Base-by-base conservation (phyloP, 2,113 vertebrate genomes). In the Colistium nudipinnis region DNA sequence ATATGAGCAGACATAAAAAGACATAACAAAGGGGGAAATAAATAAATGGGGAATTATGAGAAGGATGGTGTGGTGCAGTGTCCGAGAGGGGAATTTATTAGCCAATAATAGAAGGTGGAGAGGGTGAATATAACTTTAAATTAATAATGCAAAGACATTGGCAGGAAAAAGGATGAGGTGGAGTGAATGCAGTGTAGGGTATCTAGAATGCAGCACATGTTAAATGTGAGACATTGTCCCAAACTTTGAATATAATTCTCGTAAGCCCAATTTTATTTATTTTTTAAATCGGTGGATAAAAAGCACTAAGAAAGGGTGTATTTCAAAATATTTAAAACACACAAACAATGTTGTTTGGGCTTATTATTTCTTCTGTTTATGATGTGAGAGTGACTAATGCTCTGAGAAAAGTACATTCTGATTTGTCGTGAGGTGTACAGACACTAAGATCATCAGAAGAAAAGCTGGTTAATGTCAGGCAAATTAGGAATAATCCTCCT, bases 11-110 rank as follows among this genome's bases (percentile, higher is more conserved):
- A 71, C 47, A 24, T 36, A 39, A 74, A 60, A 31, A 56, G 47
- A 31, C 9, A 48, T 20, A 73, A 27, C 62, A 47, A 54, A 72
- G 19, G 8, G 14, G 16, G 22, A 1, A 20, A 20, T 47, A 64
- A 36, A 69, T 38, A 47, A 74, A 62, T 39, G 57, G 14, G 22
- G 27, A 60, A 24, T 64, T 31, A n/a, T 54, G 55, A 71, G 35
- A 13, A 62, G 25, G 20, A 55, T 48, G 36, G 19, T 52, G 43
- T 60, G 78, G 51, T 43, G 30, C 36, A 38, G 35, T 65, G 60
- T 65, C 62, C 52, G 55, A 27, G 30, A 28, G 33, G 53, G 43
- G 76, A 77, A 88, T 87, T 87, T 81, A 80, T 76, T 66, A 74
- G 49, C 44, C 54, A 16, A 67, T 67, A 31, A 62, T 25, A 61